Conservation (phyloP, 2,113 vertebrate species). For the Hemichromis elongatus region DNA sequence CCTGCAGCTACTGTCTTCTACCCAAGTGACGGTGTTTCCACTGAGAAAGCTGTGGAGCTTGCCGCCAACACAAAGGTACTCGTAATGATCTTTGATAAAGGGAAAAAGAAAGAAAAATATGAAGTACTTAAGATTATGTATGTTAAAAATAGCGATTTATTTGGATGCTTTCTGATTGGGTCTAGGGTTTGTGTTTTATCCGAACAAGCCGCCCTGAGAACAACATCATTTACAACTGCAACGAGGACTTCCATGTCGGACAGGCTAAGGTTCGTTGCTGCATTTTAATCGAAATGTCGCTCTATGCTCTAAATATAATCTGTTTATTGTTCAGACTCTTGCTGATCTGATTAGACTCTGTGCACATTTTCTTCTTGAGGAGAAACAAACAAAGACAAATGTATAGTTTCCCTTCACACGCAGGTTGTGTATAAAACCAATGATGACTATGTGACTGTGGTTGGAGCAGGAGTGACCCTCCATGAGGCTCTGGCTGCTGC, state of each 20-base stretch:
- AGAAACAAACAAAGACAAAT: not conserved
- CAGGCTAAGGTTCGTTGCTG: constrained; percentile 83
- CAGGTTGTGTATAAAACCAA: constrained; percentile 87
- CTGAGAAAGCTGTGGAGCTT: constrained; percentile 92
- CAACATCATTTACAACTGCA: constrained; percentile 85
- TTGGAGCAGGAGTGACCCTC: constrained; percentile 89
- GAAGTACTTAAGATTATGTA: not conserved
- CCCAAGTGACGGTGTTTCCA: constrained; percentile 88
- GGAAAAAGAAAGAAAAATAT: not conserved
- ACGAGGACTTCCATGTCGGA: constrained; percentile 90
- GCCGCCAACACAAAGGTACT: constrained; percentile 93
- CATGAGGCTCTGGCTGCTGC: constrained; percentile 89
- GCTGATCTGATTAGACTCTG: not conserved
- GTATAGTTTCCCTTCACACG: not conserved
- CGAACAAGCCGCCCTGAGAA: constrained; percentile 92
- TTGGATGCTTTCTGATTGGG: not conserved
- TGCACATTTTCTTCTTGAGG: not conserved
- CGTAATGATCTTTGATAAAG: not conserved
- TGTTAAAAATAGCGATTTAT: not conserved
- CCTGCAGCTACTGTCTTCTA: constrained; percentile 89
- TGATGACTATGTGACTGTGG: constrained; percentile 89
- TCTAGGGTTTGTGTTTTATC: constrained; percentile 92
- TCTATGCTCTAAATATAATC: not conserved
- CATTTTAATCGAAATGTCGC: not conserved
- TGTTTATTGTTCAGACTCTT: not conserved